Base-by-base conservation (phyloP, 2,888 invertebrate genomes). In the Ptychoptera albimana region DNA sequence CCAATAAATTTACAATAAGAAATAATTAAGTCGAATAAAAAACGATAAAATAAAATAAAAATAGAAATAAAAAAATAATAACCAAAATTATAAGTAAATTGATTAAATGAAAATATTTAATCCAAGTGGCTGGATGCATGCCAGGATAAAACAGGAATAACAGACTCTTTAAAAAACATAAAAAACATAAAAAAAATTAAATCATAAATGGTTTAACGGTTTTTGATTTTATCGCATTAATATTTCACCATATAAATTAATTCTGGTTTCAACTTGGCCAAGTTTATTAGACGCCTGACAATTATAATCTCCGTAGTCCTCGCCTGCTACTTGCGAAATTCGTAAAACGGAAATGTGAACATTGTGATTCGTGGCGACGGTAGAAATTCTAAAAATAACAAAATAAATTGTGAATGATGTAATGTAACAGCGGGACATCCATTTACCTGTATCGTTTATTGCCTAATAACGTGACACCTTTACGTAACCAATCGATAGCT, bases 281-380 rank as follows among this genome's bases (percentile, higher is more conserved):
- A 64, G 48, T 52, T 62, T 64, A 43, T 65, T 65, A 40, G 60
- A 60, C 42, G 64, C 66, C 48, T 62, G 61, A 52, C 64, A 65
- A 31, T 54, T 60, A 43, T 61, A 65, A 46, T 64, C 61, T 0
- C 64, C 64, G 45, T 57, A 61, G 9, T 32, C n/a, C n/a, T n/a
- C 32, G 9, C n/a, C 32, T 4, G 32, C 32, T n/a, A 32, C 32
- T 11, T 32, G 32, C 3, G 32, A 32, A n/a, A 32, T 32, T n/a
- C 32, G 4, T 32, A 32, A 32, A 23, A 32, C n/a, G 2, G n/a
- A 32, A 7, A 32, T 32, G 32, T 32, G 9, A 11, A n/a, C n/a
- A 32, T 32, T 32, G n/a, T 11, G n/a, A 32, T 32, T 32, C 23
- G 23, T 23, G 3, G 23, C 23, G 23, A 23, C 23, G 7, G 23